Base-by-base conservation (phyloP, 2,888 invertebrate species). In the Dusona sp. region DNA sequence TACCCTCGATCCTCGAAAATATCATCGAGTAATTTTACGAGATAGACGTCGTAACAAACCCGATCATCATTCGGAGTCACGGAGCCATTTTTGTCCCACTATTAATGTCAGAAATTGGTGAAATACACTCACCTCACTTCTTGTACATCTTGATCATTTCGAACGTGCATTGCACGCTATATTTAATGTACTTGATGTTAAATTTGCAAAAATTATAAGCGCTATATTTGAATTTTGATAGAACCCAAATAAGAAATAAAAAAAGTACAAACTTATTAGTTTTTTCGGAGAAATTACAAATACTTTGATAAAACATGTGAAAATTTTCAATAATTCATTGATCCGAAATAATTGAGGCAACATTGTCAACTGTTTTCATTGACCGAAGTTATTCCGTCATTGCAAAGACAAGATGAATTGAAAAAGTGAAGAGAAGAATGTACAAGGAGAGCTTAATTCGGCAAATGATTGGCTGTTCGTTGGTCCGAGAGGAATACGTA, bases 401-500 rank as follows among this genome's bases (percentile, higher is more conserved):
- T n/a, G n/a, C 4, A n/a, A n/a, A 48, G n/a, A 48, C 29, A n/a
- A 48, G 25, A 70, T 33, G 4, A 61, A 29, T 64, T 51, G 57
- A 68, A 73, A 81, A 70, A 42, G 45, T 81, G 29, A 57, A 22
- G 13, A 22, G 6, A 64, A 72, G 25, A 67, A 42, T 61, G 67
- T 33, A 61, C 13, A 13, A 7, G 48, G n/a, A 51, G 61, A 54
- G 33, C 54, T 67, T 38, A 67, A 79, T 73, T 73, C 48, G 48
- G 33, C 74, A 68, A 64, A 89, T 88, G 88, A 90, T 89, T 89
- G 88, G 85, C 85, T 80, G 84, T 88, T 89, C 81, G 79, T 83
- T 87, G 80, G 84, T 88, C 84, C 79, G 67, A 73, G 88, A 57
- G 86, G 80, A 88, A 88, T 87, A 88, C 83, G 86, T 89, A 89